A percentile compares a stretch with the other conserved stretches of the same genome.
Conservation (phyloP, 2,113 vertebrate species). For the Collichthys lucidus region DNA sequence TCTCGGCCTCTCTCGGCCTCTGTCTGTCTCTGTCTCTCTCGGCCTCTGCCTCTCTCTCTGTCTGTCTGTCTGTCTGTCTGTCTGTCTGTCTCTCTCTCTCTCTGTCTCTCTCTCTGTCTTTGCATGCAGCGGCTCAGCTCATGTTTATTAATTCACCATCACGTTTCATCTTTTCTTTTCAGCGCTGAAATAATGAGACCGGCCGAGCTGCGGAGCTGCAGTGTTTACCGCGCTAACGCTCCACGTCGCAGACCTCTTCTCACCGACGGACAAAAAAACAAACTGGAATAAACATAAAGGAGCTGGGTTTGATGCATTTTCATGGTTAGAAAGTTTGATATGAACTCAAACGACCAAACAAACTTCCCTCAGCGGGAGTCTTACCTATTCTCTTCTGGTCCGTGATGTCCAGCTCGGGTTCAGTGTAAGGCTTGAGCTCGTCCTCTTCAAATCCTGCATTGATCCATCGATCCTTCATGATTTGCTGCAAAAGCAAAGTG, state of each 20-base stretch:
- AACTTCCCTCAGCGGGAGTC: not conserved
- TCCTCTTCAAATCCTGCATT: conserved; percentile 97
- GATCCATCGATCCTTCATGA: conserved; percentile 99
- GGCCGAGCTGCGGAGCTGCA: not conserved
- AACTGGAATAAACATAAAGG: not conserved
- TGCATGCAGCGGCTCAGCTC: conserved; percentile 19
- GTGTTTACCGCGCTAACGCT: not conserved
- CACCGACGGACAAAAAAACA: not conserved
- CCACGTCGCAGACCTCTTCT: not conserved
- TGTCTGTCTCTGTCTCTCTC: conserved; percentile 12
- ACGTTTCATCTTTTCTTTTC: conserved; percentile 61
- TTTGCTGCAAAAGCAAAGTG: conserved; percentile 87
- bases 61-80: conserved; percentile 4
- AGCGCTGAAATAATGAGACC: conserved; percentile 34
- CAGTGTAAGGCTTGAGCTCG: conserved; percentile 95
- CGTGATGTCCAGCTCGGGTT: conserved; percentile 96
- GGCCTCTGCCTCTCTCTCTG: not conserved
- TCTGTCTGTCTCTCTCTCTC: not conserved
- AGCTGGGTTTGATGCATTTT: not conserved
- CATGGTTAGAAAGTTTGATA: not conserved
- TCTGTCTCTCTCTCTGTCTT: not conserved
- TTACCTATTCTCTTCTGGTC: conserved; percentile 99
- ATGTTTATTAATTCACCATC: conserved; percentile 64
- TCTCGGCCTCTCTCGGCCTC: not conserved
- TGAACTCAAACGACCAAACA: not conserved